Evolutionary conservation across 2,797 vertebrate genomes (phyloP).

Genomic region (Manis javanica): DNA sequence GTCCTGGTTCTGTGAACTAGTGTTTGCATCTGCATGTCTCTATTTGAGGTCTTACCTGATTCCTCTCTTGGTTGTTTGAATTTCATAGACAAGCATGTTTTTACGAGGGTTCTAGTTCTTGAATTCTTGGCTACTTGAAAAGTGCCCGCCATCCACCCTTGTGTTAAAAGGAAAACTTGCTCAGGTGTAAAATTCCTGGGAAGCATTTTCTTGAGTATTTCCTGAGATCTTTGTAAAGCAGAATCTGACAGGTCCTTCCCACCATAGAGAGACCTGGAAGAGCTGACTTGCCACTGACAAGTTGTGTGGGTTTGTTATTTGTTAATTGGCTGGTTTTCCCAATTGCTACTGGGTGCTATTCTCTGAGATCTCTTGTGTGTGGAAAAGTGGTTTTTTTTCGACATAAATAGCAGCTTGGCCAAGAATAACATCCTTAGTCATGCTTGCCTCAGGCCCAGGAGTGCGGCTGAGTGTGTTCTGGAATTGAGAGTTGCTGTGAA

Average conservation of each 20-base stretch:
- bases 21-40: neutral
- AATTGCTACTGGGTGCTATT: neutral
- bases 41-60: too few species aligned
- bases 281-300: neutral
- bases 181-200: too few species aligned
- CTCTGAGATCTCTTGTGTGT: neutral
- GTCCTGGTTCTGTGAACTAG: neutral
- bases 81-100: neutral
- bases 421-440: fast-evolving
- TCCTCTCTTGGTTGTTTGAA: neutral
- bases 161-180: neutral
- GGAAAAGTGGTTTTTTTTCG: neutral
- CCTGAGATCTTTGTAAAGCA: fast-evolving
- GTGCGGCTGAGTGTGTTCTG: fast-evolving
- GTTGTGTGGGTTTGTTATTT: fast-evolving
- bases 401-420: neutral
- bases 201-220: neutral
- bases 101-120: too few species aligned
- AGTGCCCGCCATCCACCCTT: neutral
- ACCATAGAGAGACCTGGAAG: fast-evolving
- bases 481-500: neutral
- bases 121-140: fast-evolving
- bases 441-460: neutral
- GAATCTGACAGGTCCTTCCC: neutral
- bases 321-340: neutral